A percentile compares a stretch with the other conserved stretches of the same genome.
These are phyloP conservation scores for Lomographa bimaculata DNA, from an alignment of 2,888 invertebrate species.

Conservation along the genomic window DNA sequence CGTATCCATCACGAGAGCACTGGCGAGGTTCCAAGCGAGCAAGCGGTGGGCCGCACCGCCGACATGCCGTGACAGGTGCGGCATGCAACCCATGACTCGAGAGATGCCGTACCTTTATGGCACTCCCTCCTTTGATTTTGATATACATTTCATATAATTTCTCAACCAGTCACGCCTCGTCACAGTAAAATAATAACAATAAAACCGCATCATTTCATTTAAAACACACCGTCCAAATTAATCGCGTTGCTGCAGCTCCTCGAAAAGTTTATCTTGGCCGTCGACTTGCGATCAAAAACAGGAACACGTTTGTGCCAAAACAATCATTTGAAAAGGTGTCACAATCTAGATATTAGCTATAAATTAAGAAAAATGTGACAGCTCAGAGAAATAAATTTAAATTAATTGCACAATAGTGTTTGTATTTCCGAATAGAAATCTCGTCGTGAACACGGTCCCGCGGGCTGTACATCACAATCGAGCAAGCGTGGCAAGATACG, in stretches of 20 bases:
- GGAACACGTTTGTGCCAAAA: conserved; percentile 61
- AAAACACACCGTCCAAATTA: neutral
- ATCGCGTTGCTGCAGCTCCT: conserved; percentile 27
- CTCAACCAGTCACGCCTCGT: conserved; percentile 35
- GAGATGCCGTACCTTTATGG: conserved; percentile 53
- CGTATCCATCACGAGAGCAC: conserved; percentile 75
- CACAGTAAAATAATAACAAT: conserved; percentile 35
- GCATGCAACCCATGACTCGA: conserved; percentile 79
- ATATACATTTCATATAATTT: conserved; percentile 44
- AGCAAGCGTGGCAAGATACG: conserved; percentile 80
- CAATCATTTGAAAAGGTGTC: conserved; percentile 59
- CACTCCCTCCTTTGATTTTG: conserved; percentile 60
- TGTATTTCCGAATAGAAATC: conserved; percentile 70
- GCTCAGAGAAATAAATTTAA: conserved; percentile 60
- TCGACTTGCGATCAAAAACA: conserved; percentile 41
- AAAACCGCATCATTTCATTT: conserved; percentile 33
- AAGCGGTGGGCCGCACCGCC: conserved; percentile 77
- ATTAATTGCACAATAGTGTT: conserved; percentile 65
- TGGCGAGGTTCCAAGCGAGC: conserved; percentile 76
- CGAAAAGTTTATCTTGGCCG: conserved; percentile 51
- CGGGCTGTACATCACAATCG: conserved; percentile 81
- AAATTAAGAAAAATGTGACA: conserved; percentile 71
- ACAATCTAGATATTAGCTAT: conserved; percentile 53
- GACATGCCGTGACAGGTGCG: conserved; percentile 78
- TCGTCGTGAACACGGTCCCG: conserved; percentile 66